Conservation (phyloP, 37 sponge, comb jelly and placozoan genomes). For the Chondrosia reniformis region DNA sequence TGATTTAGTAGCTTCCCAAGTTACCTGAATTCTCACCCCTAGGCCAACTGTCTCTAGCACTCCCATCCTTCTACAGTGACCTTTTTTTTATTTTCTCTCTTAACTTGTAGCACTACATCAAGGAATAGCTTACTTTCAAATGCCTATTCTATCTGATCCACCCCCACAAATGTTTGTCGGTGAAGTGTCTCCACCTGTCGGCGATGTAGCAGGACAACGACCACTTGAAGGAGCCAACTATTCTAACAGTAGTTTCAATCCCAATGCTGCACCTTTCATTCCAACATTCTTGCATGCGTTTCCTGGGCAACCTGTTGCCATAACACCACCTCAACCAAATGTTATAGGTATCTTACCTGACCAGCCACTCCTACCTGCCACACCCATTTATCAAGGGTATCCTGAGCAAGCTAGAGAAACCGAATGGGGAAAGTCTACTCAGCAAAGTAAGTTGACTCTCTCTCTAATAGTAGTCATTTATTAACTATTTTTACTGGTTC, state of each 20-base stretch:
- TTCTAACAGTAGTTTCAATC: slow-evolving; percentile 54
- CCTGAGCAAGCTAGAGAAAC: neutral
- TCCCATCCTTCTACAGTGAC: too few relatives aligned
- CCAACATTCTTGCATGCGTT: slow-evolving; percentile 45
- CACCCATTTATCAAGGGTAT: neutral
- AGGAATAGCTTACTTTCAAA: too few relatives aligned
- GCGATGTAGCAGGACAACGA: too few relatives aligned
- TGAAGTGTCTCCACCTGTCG: neutral
- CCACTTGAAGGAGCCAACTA: neutral
- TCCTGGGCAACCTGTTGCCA: slow-evolving; percentile 1
- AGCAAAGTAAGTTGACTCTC: neutral
- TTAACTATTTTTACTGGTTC: neutral
- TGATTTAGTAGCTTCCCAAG: too few relatives aligned
- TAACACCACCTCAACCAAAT: neutral
- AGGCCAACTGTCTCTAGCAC: too few relatives aligned
- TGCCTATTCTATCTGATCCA: neutral
- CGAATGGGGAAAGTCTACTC: slow-evolving; percentile 6
- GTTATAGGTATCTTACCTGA: neutral
- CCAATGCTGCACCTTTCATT: slow-evolving; percentile 78
- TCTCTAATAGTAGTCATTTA: neutral
- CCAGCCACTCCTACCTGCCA: neutral
- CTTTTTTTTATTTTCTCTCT: too few relatives aligned
- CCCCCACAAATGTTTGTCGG: neutral
- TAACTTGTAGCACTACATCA: too few relatives aligned
- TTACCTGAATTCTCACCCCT: too few relatives aligned